Evolutionary conservation across 2,888 invertebrate genomes (phyloP).

Genomic region (Frankliniella intonsa): DNA sequence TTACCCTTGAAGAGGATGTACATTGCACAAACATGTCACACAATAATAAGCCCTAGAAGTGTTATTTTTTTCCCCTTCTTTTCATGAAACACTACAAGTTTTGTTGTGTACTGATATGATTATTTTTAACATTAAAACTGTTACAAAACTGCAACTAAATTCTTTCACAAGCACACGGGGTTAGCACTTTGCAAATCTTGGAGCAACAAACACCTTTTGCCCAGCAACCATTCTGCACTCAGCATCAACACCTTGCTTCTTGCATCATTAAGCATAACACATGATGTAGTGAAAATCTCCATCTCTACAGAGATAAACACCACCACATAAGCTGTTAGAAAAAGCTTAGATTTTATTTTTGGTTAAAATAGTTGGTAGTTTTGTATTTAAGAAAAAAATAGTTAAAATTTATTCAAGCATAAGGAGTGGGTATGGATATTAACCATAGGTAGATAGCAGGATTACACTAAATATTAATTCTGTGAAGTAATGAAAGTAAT

Average conservation of each 20-base stretch:
- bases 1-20: no score
- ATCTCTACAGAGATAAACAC: background rate
- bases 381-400: background rate
- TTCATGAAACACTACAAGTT: no score
- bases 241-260: slow-evolving; percentile 16
- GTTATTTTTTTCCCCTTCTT: no score
- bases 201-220: slow-evolving; percentile 16
- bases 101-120: no score
- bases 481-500: no score
- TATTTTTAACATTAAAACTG: background rate
- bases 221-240: slow-evolving; percentile 24
- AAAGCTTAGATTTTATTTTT: background rate
- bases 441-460: no score
- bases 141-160: background rate
- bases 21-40: no score
- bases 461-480: no score
- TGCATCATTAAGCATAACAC: slow-evolving; percentile 33
- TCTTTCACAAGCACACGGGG: background rate
- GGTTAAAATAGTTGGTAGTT: no score
- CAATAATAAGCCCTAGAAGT: no score
- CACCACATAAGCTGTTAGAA: background rate
- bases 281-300: slow-evolving; percentile 36
- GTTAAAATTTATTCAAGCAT: background rate
- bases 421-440: background rate
- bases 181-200: background rate